These are phyloP conservation scores for Heteropelma amictum DNA, from an alignment of 2,888 invertebrate species.

Conservation along the genomic window DNA sequence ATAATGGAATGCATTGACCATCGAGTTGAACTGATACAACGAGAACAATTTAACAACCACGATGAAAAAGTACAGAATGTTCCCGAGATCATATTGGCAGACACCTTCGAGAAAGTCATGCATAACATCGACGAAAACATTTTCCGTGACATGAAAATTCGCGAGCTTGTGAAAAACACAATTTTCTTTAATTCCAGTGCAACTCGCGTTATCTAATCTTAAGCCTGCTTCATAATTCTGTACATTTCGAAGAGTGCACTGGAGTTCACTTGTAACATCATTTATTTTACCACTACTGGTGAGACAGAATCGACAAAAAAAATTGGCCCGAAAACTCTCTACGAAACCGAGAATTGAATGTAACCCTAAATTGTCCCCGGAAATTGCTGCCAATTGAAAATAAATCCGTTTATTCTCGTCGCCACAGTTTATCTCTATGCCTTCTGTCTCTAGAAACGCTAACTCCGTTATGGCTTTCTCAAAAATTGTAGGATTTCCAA, in stretches of 20 bases:
- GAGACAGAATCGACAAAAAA: slow-evolving; percentile 54
- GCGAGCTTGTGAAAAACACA: slow-evolving; percentile 41
- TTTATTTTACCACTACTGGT: slow-evolving; percentile 26
- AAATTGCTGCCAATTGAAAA: slow-evolving; percentile 32
- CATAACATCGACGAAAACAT: slow-evolving; percentile 55
- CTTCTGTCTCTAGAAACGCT: slow-evolving; percentile 35
- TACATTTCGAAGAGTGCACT: slow-evolving; percentile 35
- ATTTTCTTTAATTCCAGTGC: slow-evolving; percentile 38
- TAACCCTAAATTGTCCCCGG: too few relatives aligned
- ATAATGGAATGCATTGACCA: slow-evolving; percentile 5
- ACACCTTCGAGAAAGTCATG: slow-evolving; percentile 59
- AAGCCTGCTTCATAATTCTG: background rate
- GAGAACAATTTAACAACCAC: background rate
- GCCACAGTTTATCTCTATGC: slow-evolving; percentile 38
- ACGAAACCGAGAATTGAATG: slow-evolving; percentile 49
- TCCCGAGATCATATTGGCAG: slow-evolving; percentile 56
- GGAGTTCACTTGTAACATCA: slow-evolving; percentile 26
- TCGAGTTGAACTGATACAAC: slow-evolving; percentile 11
- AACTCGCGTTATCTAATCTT: background rate
- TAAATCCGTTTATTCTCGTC: background rate
- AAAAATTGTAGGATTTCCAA: slow-evolving; percentile 48
- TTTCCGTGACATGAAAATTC: slow-evolving; percentile 43
- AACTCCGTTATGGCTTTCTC: slow-evolving; percentile 52
- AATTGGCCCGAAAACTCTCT: slow-evolving; percentile 45
- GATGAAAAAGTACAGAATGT: slow-evolving; percentile 54